A percentile compares a stretch with the other conserved stretches of the same genome.
These are phyloP conservation scores for Carabus problematicus DNA, from an alignment of 2,888 invertebrate species.

Conservation along the genomic window DNA sequence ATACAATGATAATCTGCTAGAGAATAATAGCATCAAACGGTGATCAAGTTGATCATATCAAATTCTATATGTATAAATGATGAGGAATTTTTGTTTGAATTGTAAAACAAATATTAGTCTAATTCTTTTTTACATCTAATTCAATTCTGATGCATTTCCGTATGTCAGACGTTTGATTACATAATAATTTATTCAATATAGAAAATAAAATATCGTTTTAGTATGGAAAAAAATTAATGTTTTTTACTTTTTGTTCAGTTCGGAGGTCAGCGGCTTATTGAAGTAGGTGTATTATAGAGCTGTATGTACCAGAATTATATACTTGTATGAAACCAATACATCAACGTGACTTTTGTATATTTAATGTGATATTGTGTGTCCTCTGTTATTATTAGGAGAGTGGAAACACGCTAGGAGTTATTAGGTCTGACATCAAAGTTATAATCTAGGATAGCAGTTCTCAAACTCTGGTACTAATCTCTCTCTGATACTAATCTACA, in stretches of 20 bases:
- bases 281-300: too few relatives aligned
- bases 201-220: too few relatives aligned
- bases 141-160: neutral
- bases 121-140: neutral
- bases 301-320: too few relatives aligned
- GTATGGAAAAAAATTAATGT: neutral
- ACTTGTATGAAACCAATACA: too few relatives aligned
- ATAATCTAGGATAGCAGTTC: conserved; percentile 23
- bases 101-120: neutral
- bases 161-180: too few relatives aligned
- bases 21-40: too few relatives aligned
- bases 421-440: conserved; percentile 25
- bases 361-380: conserved; percentile 17
- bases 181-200: too few relatives aligned
- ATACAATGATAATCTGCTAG: neutral
- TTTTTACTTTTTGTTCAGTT: conserved; percentile 3
- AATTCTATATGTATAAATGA: too few relatives aligned
- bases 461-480: conserved; percentile 1
- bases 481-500: too few relatives aligned
- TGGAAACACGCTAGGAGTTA: conserved; percentile 26
- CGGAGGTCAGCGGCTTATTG: too few relatives aligned
- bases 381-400: conserved; percentile 4
- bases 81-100: too few relatives aligned
- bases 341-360: conserved; percentile 10
- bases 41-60: neutral